Conservation (phyloP, 2,888 invertebrate genomes). For the Hyalella azteca region DNA sequence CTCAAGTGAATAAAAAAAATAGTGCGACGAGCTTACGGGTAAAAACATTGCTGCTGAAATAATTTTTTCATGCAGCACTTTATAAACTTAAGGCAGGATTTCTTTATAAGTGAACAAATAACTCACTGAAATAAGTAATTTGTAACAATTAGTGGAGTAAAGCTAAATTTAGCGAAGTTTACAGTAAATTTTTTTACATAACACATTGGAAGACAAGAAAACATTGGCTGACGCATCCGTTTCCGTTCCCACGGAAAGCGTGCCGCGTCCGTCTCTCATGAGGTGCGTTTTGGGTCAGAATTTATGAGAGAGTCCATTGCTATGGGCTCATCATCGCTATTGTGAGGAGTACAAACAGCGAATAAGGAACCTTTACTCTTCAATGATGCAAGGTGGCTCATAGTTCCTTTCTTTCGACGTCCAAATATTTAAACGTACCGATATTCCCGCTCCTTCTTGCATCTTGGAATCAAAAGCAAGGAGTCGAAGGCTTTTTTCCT, state of each 20-base stretch:
- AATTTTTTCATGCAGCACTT: no score
- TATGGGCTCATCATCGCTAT: constrained; percentile 17
- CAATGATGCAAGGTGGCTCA: neutral
- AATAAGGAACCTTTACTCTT: constrained; percentile 11
- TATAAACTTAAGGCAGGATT: no score
- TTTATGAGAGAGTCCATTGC: constrained; percentile 13
- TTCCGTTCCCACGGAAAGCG: constrained; percentile 30
- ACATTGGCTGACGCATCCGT: no score
- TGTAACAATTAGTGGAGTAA: no score
- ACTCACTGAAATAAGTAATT: no score
- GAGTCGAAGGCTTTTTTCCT: constrained; percentile 8
- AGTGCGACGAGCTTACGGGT: no score
- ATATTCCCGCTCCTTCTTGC: constrained; percentile 1
- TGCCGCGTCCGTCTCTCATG: neutral
- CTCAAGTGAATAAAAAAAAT: no score
- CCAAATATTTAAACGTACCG: neutral
- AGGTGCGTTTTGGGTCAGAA: neutral
- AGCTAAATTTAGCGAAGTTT: no score
- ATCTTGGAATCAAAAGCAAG: neutral
- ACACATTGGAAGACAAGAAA: no score
- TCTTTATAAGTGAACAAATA: no score
- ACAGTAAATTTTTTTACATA: no score
- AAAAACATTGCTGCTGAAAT: no score
- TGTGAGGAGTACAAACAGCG: constrained; percentile 8
- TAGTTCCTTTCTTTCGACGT: neutral